Base-by-base conservation (phyloP, 2,113 vertebrate species). In the Tetrax tetrax region DNA sequence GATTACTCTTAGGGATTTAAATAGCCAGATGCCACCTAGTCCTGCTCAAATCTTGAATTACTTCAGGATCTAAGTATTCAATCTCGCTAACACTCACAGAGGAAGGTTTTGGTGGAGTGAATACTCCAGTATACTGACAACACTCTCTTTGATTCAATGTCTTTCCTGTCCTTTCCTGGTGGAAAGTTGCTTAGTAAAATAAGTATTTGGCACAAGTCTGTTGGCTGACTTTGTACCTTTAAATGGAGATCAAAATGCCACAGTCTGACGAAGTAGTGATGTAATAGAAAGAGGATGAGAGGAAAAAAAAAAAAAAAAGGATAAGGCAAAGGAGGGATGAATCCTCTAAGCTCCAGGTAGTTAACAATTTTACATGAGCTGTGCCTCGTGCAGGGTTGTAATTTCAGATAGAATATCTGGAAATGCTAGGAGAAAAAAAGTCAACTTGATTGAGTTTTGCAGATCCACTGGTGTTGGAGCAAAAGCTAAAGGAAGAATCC, bases 51-150 rank as follows among this genome's bases (percentile, higher is more conserved):
- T 16, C 59, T 77, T 48, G 23, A 60, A 70, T 65, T 65, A 13
- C 12, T 87, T 50, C 0, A 0, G 15, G 6, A 3, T 79, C 41
- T 65, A 21, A 65, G 68, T 89, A 65, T n/a, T 53, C 27, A 19
- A 12, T 13, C 29, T 65, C 48, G 12, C 24, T 81, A 59, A 25
- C 17, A 7, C 6, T 31, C 3, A 0, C 14, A 50, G 21, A 59
- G 7, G 7, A 61, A 7, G 7, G 2, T 38, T 85, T 83, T 56
- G 31, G 37, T 66, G 27, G 31, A 21, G 6, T 14, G 15, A 16
- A 4, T 54, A 21, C 68, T 76, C 37, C 29, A 38, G 11, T 35
- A 23, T 23, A 11, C 12, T 29, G 74, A 7, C 37, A 74, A 24
- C 8, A 2, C 4, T n/a, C 4, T 19, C 14, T 71, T 68, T 85